These are phyloP conservation scores for Sclerurus mexicanus DNA, from an alignment of 2,113 vertebrate species.

Conservation along the genomic window DNA sequence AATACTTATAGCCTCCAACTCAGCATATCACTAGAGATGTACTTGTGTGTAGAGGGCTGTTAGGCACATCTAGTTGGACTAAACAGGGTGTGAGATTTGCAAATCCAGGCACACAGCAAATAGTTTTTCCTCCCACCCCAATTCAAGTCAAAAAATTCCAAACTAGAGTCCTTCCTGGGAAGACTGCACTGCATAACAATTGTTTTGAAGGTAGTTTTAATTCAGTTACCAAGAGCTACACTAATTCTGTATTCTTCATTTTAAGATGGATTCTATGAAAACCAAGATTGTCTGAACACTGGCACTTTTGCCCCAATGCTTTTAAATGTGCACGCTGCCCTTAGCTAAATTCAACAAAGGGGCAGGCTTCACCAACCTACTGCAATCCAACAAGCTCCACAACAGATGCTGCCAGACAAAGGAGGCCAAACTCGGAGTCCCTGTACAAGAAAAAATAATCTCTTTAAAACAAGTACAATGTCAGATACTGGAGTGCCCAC, in stretches of 20 bases:
- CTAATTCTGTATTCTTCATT: not conserved
- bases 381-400: not conserved
- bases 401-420: fast-evolving
- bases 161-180: not conserved
- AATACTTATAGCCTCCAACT: not conserved
- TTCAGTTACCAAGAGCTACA: not conserved
- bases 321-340: not conserved
- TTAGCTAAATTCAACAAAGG: not conserved
- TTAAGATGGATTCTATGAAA: not conserved
- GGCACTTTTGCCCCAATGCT: not conserved
- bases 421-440: not conserved
- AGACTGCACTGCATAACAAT: not conserved
- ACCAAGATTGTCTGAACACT: not conserved
- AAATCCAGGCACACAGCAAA: not conserved
- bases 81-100: not conserved
- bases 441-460: not conserved
- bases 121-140: not conserved
- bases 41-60: not conserved
- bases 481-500: not conserved
- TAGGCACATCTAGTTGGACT: not conserved
- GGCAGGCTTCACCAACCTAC: not conserved
- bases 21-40: not conserved
- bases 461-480: not conserved
- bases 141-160: not conserved
- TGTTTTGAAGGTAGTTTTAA: not conserved